Evolutionary conservation across 2,797 vertebrate species (phyloP), one percentile per base, ranked within the genome.

Genomic region (Pangasius krempfi): DNA sequence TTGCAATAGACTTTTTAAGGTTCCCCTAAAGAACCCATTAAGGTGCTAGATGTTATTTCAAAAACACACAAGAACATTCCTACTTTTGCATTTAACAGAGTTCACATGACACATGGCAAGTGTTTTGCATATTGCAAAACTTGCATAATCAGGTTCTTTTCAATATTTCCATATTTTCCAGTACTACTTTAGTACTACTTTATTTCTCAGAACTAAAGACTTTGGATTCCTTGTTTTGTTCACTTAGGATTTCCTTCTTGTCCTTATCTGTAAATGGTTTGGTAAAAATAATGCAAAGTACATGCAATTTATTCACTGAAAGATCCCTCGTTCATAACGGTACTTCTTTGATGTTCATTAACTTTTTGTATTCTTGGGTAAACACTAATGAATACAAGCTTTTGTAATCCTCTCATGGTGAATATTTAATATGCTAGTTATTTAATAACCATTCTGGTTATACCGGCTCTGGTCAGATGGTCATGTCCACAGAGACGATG

Each of bases 91-190:
- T 66, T 84, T 66, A 64, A 50, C 40, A 84, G 40, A 50, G 27
- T 68, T 84, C 83, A 68, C 83, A 84, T 68, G 40, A 18, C 40
- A 62, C 30, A 37, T n/a, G 14, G 8, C 27, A 33, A 84, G 27
- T 25, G 64, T 72, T 84, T 85, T 85, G 83, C 47, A 85, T 85
- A 70, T 37, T 54, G n/a, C n/a, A 33, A 50, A 84, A 68, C 83
- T 0, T 70, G n/a, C 33, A 33, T 54, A 84, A 52, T 68, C 16
- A 14, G 40, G 18, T 72, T 85, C n/a, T 54, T 37, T 85, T 70
- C 10, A 54, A n/a, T n/a, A 72, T 87, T 87, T 82, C 40, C 86
- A 60, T 88, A 83, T 73, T 83, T 40, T 78, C 66, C 76, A 56
- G 50, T n/a, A 20, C 44, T 54, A 54, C 27, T 83, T 83, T 30